Percentiles rank a stretch among this genome's conserved stretches.
phyloP scores from a whole-genome alignment of 2,113 vertebrate genomes.

The Poicephalus gulielmi region DNA sequence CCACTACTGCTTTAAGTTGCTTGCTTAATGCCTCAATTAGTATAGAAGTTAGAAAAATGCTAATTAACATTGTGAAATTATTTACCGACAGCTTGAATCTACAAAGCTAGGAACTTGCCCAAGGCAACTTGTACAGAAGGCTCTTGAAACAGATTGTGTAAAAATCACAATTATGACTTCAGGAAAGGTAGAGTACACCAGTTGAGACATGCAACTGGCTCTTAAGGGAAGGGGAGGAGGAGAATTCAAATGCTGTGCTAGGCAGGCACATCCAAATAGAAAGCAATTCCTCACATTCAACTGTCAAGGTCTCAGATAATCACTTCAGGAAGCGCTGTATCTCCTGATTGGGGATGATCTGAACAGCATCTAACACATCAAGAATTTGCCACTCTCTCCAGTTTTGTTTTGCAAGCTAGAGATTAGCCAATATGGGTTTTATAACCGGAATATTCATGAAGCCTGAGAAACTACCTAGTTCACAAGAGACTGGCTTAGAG shows the following conservation, averaged over 20 bases:
- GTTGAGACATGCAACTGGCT: conserved; percentile 16
- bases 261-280: not conserved
- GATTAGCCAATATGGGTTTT: not conserved
- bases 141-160: conserved; percentile 61
- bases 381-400: not conserved
- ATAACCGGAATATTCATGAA: not conserved
- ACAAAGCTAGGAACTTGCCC: conserved; percentile 65
- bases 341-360: not conserved
- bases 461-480: not conserved
- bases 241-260: not conserved
- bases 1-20: conserved; percentile 44
- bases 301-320: not conserved
- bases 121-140: conserved; percentile 62
- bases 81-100: conserved; percentile 67
- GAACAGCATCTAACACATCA: not conserved
- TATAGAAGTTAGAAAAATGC: conserved; percentile 62
- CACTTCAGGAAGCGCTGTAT: not conserved
- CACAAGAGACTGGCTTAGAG: not conserved
- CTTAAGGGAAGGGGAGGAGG: not conserved
- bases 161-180: conserved; percentile 51
- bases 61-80: conserved; percentile 72
- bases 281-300: not conserved
- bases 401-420: not conserved
- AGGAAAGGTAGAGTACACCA: conserved; percentile 48
- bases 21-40: conserved; percentile 70